phyloP scores from a whole-genome alignment of 2,888 invertebrate genomes.

The Tiphia femorata region DNA sequence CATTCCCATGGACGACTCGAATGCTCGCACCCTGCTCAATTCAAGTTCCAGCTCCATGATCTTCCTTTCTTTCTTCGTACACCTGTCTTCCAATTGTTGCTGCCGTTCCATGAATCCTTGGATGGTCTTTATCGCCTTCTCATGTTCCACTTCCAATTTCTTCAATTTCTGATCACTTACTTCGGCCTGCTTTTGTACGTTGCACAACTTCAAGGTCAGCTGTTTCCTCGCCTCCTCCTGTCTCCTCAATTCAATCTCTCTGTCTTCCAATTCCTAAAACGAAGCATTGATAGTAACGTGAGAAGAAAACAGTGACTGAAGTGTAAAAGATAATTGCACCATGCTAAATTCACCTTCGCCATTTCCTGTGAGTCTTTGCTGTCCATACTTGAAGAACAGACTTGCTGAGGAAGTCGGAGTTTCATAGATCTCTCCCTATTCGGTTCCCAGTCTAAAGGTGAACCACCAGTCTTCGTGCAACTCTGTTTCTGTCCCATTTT shows the following conservation, averaged over 20 bases:
- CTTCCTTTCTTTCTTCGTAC: slow-evolving; percentile 53
- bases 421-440: slow-evolving; percentile 42
- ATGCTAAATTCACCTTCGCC: slow-evolving; percentile 52
- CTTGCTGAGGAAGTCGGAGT: slow-evolving; percentile 22
- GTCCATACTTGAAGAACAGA: slow-evolving; percentile 27
- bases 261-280: slow-evolving; percentile 58
- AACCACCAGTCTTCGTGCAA: slow-evolving; percentile 36
- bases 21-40: slow-evolving; percentile 35
- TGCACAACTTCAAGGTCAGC: slow-evolving; percentile 57
- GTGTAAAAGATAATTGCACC: not conserved
- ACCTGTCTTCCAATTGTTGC: slow-evolving; percentile 71
- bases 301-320: not conserved
- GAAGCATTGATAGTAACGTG: not conserved
- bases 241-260: slow-evolving; percentile 50
- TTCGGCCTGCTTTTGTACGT: slow-evolving; percentile 51
- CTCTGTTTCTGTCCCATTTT: slow-evolving; percentile 43
- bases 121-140: slow-evolving; percentile 73
- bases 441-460: slow-evolving; percentile 53
- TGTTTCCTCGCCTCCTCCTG: slow-evolving; percentile 63
- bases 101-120: slow-evolving; percentile 73
- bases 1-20: slow-evolving; percentile 29
- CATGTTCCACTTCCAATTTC: slow-evolving; percentile 71
- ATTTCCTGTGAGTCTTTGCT: slow-evolving; percentile 45
- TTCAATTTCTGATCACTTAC: slow-evolving; percentile 60
- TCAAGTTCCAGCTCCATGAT: slow-evolving; percentile 57